A percentile compares a stretch with the other conserved stretches of the same genome.
Conservation (phyloP, 2,797 vertebrate species). For the Margarornis squamiger region DNA sequence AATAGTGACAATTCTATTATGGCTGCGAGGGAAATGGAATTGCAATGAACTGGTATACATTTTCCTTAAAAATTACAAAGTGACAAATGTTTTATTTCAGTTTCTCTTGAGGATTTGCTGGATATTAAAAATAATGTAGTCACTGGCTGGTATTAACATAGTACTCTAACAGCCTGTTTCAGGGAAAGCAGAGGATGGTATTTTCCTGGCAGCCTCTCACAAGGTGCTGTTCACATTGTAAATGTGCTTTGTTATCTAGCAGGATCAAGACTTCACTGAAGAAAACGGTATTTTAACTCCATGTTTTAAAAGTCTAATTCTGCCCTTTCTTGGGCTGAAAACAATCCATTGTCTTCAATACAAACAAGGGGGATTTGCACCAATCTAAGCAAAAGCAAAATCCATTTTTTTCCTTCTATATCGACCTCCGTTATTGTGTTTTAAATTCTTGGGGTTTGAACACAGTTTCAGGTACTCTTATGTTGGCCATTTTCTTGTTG, state of each 20-base stretch:
- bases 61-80: constrained; percentile 46
- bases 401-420: neutral
- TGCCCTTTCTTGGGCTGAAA: neutral
- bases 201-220: neutral
- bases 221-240: neutral
- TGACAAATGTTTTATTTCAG: constrained; percentile 48
- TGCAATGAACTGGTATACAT: constrained; percentile 22
- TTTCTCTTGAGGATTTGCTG: constrained; percentile 44
- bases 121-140: constrained; percentile 60
- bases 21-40: constrained; percentile 30
- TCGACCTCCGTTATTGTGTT: neutral
- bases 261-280: neutral
- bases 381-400: neutral
- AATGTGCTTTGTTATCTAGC: neutral
- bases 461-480: neutral
- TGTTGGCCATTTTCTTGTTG: neutral
- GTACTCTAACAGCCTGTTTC: neutral
- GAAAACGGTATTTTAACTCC: neutral
- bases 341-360: neutral
- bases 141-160: constrained; percentile 27
- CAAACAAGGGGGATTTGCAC: neutral
- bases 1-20: constrained; percentile 43
- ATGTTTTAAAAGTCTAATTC: constrained; percentile 30
- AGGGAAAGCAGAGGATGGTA: neutral
- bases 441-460: neutral